These are phyloP conservation scores for Muscicapa striata DNA, from an alignment of 2,797 vertebrate species.

Conservation along the genomic window DNA sequence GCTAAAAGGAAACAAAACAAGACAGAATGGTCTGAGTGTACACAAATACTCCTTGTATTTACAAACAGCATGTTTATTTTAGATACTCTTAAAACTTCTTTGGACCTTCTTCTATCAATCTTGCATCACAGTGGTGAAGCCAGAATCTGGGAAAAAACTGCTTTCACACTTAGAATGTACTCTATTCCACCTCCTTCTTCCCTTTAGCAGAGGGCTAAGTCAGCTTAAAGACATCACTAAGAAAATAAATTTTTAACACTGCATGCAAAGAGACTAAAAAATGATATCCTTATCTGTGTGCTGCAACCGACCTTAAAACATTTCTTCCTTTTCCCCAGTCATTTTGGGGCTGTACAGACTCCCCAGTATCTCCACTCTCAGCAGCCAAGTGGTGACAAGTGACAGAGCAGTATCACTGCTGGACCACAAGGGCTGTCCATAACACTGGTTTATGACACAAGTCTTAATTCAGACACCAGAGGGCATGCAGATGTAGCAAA, in stretches of 20 bases:
- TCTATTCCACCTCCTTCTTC: neutral
- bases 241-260: neutral
- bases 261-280: neutral
- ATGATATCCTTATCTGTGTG: neutral
- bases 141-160: neutral
- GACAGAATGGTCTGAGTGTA: neutral
- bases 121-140: neutral
- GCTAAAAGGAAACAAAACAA: neutral
- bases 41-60: neutral
- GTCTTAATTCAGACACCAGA: neutral
- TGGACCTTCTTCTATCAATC: neutral
- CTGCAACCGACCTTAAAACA: neutral
- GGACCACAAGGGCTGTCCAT: neutral
- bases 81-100: neutral
- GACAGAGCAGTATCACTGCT: neutral
- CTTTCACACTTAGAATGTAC: neutral
- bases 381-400: neutral
- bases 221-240: neutral
- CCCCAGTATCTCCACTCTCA: neutral
- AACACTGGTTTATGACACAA: neutral
- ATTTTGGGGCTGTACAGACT: neutral
- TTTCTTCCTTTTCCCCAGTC: neutral
- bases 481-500: slow-evolving; percentile 10
- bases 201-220: neutral
- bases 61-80: neutral